These are phyloP conservation scores for Momotus momota DNA, from an alignment of 2,797 vertebrate species.

Conservation along the genomic window DNA sequence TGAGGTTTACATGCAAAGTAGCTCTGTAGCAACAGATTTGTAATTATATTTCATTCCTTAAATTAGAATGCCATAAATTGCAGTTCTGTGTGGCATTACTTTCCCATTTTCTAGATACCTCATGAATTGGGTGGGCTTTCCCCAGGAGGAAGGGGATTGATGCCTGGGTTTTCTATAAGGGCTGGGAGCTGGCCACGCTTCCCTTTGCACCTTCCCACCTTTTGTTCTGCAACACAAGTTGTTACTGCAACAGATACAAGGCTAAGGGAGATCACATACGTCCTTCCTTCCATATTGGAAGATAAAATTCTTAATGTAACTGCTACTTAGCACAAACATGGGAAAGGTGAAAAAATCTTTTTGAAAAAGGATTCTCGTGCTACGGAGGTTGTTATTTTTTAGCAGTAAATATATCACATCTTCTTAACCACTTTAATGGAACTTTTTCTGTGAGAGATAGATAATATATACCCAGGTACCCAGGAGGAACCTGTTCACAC, in stretches of 20 bases:
- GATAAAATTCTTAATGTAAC: not conserved
- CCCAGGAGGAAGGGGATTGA: not conserved
- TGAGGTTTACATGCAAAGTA: not conserved
- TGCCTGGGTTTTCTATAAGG: not conserved
- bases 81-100: not conserved
- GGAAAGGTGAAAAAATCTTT: not conserved
- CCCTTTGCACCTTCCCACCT: not conserved
- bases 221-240: not conserved
- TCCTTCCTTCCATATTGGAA: not conserved
- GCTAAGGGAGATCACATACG: not conserved
- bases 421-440: not conserved
- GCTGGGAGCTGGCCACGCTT: rapidly evolving
- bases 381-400: not conserved
- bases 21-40: not conserved
- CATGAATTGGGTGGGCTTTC: not conserved
- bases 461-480: not conserved
- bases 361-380: not conserved
- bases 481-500: not conserved
- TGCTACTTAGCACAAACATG: not conserved
- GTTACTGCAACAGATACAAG: not conserved
- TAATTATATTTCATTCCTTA: not conserved
- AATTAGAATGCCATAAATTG: not conserved
- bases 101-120: not conserved
- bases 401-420: not conserved
- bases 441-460: not conserved